Base-by-base conservation (phyloP, 2,888 invertebrate species). In the Eupithecia centaureata region DNA sequence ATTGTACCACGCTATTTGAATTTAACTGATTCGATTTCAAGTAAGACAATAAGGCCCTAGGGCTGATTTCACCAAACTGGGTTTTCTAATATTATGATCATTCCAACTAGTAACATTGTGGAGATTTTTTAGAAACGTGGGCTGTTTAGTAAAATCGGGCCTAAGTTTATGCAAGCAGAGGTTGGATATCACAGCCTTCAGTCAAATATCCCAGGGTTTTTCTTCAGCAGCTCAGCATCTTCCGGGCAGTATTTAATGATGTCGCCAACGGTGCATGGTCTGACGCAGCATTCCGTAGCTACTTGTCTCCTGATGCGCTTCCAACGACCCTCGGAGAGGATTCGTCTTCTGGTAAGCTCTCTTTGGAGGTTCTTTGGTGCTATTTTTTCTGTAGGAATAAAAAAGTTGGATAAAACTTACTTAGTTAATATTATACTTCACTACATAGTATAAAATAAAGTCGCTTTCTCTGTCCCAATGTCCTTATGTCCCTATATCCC, bases 221-320 rank as follows among this genome's bases (percentile, higher is more conserved):
- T 89, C 67, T 77, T 73, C 1, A 88, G 54, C 0, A 91, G 79
- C 66, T 83, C 85, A 0, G 90, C 84, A 59, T 89, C 86, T 13
- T 85, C 79, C 0, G 90, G 87, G 56, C 92, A 92, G 76, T 92
- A 92, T 79, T 77, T 79, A 51, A 91, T 87, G 67, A 92, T 82
- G 66, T 87, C 86, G 5, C 81, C 85, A 1, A 92, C 84, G 0
- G 87, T 89, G 69, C 92, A 92, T 0, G 90, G 75, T 1, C 75
- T 76, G 8, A 86, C 81, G 65, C 92, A 92, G 73, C 92, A 92
- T 62, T 92, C 88, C 4, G 75, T 81, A 2, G 89, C 91, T 0
- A 92, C 86, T 70, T 91, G 90, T 54, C 91, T 76, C 12, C 87
- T 83, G 57, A 87, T 81, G 42, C 92, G 85, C 35, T 79, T 77